Evolutionary conservation across 2,888 invertebrate species (phyloP).

Genomic region (Dyspetes luteomarginatus): DNA sequence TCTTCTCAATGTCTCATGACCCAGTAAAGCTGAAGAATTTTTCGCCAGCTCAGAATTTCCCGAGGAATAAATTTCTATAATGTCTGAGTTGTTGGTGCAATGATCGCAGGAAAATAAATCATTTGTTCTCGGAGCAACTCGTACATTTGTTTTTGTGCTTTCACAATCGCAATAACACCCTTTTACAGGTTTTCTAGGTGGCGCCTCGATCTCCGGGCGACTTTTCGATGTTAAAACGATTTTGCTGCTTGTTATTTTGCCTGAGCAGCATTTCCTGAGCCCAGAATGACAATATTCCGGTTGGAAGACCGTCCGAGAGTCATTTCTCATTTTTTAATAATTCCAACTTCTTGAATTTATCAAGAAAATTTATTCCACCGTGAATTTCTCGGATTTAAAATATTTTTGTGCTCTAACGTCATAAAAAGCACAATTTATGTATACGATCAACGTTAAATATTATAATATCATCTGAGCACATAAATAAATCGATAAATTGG

Average conservation of each 20-base stretch:
- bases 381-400: not conserved
- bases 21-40: slow-evolving; percentile 59
- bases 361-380: not conserved
- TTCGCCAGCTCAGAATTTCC: not conserved
- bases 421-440: too few relatives aligned
- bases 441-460: too few relatives aligned
- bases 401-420: too few relatives aligned
- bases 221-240: slow-evolving; percentile 72
- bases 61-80: slow-evolving; percentile 23
- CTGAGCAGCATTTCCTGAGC: slow-evolving; percentile 33
- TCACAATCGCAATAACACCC: slow-evolving; percentile 76
- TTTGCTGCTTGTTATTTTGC: slow-evolving; percentile 67
- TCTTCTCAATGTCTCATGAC: slow-evolving; percentile 72
- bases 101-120: slow-evolving; percentile 58
- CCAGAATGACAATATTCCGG: slow-evolving; percentile 59
- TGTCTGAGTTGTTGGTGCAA: slow-evolving; percentile 63
- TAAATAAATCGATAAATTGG: not conserved
- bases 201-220: slow-evolving; percentile 32
- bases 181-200: slow-evolving; percentile 72
- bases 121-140: slow-evolving; percentile 61
- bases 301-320: slow-evolving; percentile 67
- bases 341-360: not conserved
- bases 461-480: too few relatives aligned
- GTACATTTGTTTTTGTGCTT: slow-evolving; percentile 60
- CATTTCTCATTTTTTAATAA: slow-evolving; percentile 64